Conservation (phyloP, 2,888 invertebrate species). For the Liodrosophila aerea region DNA sequence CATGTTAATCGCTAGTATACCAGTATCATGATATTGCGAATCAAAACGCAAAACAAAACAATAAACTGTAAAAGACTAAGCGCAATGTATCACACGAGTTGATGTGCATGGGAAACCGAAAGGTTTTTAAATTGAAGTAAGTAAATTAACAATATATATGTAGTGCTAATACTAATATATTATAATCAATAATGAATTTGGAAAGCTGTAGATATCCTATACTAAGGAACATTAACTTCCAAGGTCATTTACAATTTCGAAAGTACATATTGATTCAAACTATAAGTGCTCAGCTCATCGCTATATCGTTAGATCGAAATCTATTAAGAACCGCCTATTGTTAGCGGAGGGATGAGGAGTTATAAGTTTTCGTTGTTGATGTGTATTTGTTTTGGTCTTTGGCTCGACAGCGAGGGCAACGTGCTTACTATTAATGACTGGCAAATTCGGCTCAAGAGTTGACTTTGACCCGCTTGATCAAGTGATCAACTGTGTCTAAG, state of each 20-base stretch:
- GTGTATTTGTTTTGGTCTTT: constrained; percentile 37
- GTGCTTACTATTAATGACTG: constrained; percentile 61
- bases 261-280: constrained; percentile 12
- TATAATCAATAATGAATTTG: background rate
- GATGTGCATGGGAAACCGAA: background rate
- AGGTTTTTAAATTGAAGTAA: background rate
- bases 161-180: no score
- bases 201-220: background rate
- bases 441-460: constrained; percentile 54
- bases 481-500: constrained; percentile 48
- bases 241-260: constrained; percentile 18
- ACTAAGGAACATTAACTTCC: constrained; percentile 1
- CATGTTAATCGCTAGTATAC: constrained; percentile 33
- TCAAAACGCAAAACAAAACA: constrained; percentile 39
- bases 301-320: constrained; percentile 12
- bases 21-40: constrained; percentile 25
- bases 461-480: constrained; percentile 73
- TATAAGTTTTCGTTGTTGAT: constrained; percentile 38
- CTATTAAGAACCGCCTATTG: constrained; percentile 7
- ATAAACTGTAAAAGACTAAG: constrained; percentile 53
- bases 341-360: background rate
- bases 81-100: background rate
- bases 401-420: constrained; percentile 48
- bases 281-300: constrained; percentile 10
- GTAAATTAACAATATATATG: no score